Evolutionary conservation across 2,888 invertebrate species (phyloP), one percentile per base, ranked within the genome.

Genomic region (Pediacus dermestoides): DNA sequence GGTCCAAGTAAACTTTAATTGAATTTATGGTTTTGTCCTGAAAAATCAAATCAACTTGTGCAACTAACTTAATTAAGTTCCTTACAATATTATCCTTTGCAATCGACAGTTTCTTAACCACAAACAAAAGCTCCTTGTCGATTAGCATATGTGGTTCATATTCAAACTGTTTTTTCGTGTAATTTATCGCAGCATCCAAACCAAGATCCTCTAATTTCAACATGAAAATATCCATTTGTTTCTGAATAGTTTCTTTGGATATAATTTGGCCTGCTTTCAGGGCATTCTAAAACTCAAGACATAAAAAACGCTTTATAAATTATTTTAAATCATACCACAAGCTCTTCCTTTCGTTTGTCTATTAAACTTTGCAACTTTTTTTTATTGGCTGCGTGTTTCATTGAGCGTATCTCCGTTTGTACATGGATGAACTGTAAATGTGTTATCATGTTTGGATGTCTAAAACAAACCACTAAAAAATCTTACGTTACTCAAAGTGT

Each of bases 341-440:
- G 11, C 9, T 40, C 25, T 12, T 42, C 33, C 15, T 52, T 55
- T 27, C 41, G 43, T 9, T 40, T 46, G 15, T 41, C 41, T 12
- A 50, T 37, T 9, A 42, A 45, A 4, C 32, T 39, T 6, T 34
- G 18, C 15, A 53, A 16, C 7, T 49, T 41, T 33, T 51, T 51
- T 7, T 48, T 21, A 16, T 42, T 14, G 9, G 30, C 30, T 39
- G 43, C 45, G 26, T 43, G 38, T 28, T 53, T 49, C 4, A 51
- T 14, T 16, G 43, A 48, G 27, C 49, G 44, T 6, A 55, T 25
- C 16, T 55, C 53, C 2, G 45, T 50, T 33, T 48, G 45, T 16
- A 52, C 35, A 33, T 57, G 53, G 11, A 51, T 32, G 16, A 48
- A 48, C 21, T 47, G 45, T 6, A 57, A 44, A 16, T 39, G 42